Evolutionary conservation across 35 echinoderm and acorn worm species (phyloP), one percentile per base, ranked within the genome.

Genomic region (Nesometra sesokonis): DNA sequence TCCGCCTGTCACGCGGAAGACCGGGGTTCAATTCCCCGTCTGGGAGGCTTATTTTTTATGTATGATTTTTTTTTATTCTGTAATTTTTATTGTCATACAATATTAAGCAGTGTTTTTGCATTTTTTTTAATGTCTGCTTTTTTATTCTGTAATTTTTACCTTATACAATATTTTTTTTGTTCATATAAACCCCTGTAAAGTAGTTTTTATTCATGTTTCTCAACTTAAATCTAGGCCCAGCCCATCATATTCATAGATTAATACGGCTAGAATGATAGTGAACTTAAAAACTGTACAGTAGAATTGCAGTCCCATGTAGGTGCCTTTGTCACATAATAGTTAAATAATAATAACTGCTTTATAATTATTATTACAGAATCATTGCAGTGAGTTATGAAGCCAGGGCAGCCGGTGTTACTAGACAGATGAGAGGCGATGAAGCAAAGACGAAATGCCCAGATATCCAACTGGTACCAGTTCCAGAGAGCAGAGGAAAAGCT

Each of bases 301-400:
- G n/a, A n/a, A n/a, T n/a, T n/a, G n/a, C n/a, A n/a, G n/a, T n/a
- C n/a, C n/a, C n/a, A n/a, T n/a, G n/a, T n/a, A n/a, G n/a, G n/a
- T n/a, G n/a, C n/a, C n/a, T n/a, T n/a, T n/a, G n/a, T n/a, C n/a
- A n/a, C n/a, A n/a, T n/a, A n/a, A n/a, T n/a, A n/a, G 38, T 43
- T 43, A 43, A 43, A 7, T 7, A 43, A 7, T 43, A 43, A 43
- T 43, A 7, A 43, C 38, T 43, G 38, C n/a, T n/a, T 43, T 43
- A 15, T 7, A 7, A 4, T 43, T 7, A 43, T 43, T 84, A 7
- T 85, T 33, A 5, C 34, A 97, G 95, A 13, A 93, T 93, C 33
- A 97, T 97, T 80, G 95, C 95, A 82, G 92, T 97, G 1, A 89
- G 95, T 40, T 97, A 97, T 88, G 95, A 97, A 82, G 95, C 95